Evolutionary conservation across 2,113 vertebrate genomes (phyloP).

Genomic region (Aspidoscelis tigris): DNA sequence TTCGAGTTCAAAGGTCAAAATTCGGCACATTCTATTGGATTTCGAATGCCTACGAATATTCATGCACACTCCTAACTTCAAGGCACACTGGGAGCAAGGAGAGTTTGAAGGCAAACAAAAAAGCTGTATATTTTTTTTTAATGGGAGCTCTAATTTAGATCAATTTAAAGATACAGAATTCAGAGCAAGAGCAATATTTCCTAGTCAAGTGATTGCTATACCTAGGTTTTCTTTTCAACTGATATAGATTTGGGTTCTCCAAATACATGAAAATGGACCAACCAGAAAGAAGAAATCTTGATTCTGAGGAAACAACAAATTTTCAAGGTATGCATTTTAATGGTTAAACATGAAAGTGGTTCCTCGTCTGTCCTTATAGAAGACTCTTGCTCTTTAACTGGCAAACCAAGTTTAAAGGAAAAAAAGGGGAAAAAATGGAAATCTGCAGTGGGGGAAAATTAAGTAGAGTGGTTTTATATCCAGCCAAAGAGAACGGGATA

Average conservation of each 20-base stretch:
- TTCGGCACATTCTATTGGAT: too few species aligned
- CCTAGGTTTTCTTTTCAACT: constrained; percentile 23
- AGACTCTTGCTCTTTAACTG: background rate
- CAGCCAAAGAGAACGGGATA: background rate
- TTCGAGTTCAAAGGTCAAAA: too few species aligned
- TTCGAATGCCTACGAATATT: too few species aligned
- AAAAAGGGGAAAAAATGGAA: background rate
- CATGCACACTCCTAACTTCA: too few species aligned
- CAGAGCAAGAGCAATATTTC: background rate
- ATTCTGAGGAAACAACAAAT: constrained; percentile 56
- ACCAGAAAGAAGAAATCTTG: constrained; percentile 52
- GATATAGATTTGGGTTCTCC: constrained; percentile 77
- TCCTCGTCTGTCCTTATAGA: background rate
- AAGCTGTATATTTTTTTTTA: background rate
- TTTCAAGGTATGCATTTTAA: constrained; percentile 64
- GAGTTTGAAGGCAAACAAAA: background rate
- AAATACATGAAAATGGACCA: constrained; percentile 81
- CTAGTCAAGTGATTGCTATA: background rate
- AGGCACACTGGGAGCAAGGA: too few species aligned
- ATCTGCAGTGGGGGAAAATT: constrained; percentile 17
- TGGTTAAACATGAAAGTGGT: background rate
- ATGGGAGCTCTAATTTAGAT: too few species aligned
- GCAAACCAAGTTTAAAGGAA: background rate
- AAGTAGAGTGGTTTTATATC: background rate
- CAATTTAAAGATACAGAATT: too few species aligned